Percentiles rank a stretch among this genome's conserved stretches.
These are phyloP conservation scores for Chondrosia reniformis DNA, from an alignment of 37 sponge, comb jelly and placozoan species.

Conservation along the genomic window DNA sequence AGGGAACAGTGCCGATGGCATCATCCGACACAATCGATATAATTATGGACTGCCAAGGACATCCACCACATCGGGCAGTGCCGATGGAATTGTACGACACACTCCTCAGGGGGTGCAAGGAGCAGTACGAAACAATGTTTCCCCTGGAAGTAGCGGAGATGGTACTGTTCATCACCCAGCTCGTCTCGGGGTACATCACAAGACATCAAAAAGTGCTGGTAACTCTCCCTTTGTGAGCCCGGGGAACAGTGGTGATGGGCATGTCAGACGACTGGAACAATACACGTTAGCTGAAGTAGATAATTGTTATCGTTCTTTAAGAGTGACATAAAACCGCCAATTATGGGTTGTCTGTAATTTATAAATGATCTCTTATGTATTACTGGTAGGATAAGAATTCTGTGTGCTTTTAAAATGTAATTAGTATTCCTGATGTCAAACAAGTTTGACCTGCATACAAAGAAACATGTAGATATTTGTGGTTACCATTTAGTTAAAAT, in stretches of 20 bases:
- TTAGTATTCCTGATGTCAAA: too few relatives aligned
- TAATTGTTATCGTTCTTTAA: background rate
- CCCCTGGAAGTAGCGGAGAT: background rate
- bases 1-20: constrained; percentile 11
- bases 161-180: background rate
- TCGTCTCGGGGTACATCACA: background rate
- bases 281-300: background rate
- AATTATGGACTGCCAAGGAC: too few relatives aligned
- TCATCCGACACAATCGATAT: background rate
- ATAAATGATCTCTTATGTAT: too few relatives aligned
- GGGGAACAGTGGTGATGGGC: constrained; percentile 16
- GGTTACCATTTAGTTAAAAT: too few relatives aligned
- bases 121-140: background rate
- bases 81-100: too few relatives aligned
- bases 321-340: background rate
- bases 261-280: background rate
- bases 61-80: too few relatives aligned
- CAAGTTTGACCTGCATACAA: too few relatives aligned
- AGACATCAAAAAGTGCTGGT: background rate
- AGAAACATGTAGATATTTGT: too few relatives aligned
- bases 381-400: too few relatives aligned
- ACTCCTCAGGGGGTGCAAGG: too few relatives aligned
- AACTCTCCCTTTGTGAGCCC: constrained; percentile 12
- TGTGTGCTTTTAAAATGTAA: too few relatives aligned
- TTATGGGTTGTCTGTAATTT: too few relatives aligned